Evolutionary conservation across 2,113 vertebrate species (phyloP).

Genomic region (Phoenicopterus ruber): DNA sequence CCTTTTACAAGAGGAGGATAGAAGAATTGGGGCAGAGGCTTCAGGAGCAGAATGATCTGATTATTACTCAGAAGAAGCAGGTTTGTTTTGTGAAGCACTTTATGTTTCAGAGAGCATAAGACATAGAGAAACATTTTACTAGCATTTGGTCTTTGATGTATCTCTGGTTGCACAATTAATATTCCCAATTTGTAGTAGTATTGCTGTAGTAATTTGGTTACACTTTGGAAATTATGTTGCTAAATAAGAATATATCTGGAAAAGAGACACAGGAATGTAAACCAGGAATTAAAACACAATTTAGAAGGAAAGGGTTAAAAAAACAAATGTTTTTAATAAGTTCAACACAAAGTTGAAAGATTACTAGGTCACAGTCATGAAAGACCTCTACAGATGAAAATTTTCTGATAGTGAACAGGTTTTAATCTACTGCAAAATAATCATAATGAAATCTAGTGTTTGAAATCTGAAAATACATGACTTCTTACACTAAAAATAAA

Average conservation of each 20-base stretch:
- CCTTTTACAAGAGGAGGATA: constrained; percentile 74
- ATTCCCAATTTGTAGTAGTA: background rate
- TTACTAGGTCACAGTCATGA: background rate
- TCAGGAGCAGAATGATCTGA: constrained; percentile 82
- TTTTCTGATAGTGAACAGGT: background rate
- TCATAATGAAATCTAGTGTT: background rate
- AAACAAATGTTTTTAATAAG: background rate
- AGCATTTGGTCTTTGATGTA: background rate
- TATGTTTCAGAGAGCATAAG: background rate
- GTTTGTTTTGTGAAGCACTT: constrained; percentile 54
- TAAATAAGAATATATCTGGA: background rate
- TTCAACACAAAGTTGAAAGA: background rate
- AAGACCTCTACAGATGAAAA: background rate
- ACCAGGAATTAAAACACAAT: background rate
- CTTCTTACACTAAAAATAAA: background rate
- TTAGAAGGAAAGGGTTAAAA: background rate
- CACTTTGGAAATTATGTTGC: background rate
- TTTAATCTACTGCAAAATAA: background rate
- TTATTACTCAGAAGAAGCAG: constrained; percentile 80
- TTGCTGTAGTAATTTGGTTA: background rate
- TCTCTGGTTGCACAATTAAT: background rate
- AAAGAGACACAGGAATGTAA: background rate
- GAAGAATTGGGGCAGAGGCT: constrained; percentile 79
- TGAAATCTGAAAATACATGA: background rate
- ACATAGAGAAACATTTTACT: background rate